These are phyloP conservation scores for Pyrgus malvae DNA, from an alignment of 2,888 invertebrate genomes.

Conservation along the genomic window DNA sequence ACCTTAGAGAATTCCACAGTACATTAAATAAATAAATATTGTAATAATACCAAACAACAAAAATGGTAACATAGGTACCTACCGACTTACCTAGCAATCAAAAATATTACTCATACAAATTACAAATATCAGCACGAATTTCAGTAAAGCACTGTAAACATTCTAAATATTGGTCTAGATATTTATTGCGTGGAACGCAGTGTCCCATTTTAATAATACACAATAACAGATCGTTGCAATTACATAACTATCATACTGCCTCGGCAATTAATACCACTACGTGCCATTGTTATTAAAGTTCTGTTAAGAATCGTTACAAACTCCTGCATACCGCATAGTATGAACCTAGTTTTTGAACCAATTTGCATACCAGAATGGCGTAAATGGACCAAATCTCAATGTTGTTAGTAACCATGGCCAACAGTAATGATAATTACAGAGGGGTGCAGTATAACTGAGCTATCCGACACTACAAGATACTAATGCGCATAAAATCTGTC, in stretches of 20 bases:
- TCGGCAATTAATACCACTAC: slow-evolving; percentile 21
- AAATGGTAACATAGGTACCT: slow-evolving; percentile 75
- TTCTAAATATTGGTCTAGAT: slow-evolving; percentile 80
- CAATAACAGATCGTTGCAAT: slow-evolving; percentile 61
- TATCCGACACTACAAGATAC: slow-evolving; percentile 24
- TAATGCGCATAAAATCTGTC: slow-evolving; percentile 23
- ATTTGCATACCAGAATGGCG: neutral
- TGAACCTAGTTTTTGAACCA: neutral
- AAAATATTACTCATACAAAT: slow-evolving; percentile 60
- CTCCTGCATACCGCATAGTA: neutral
- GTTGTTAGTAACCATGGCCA: neutral
- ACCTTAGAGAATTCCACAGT: slow-evolving; percentile 61
- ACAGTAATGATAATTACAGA: slow-evolving; percentile 2
- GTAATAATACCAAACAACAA: slow-evolving; percentile 60
- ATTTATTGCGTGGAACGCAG: slow-evolving; percentile 69
- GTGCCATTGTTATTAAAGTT: neutral
- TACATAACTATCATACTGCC: slow-evolving; percentile 41
- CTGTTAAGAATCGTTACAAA: neutral
- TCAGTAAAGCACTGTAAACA: slow-evolving; percentile 74
- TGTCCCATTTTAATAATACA: slow-evolving; percentile 50
- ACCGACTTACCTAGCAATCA: slow-evolving; percentile 65
- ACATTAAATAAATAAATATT: slow-evolving; percentile 66
- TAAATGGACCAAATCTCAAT: neutral
- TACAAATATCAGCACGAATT: slow-evolving; percentile 71
- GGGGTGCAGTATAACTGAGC: slow-evolving; percentile 8